Evolutionary conservation across 2,888 invertebrate genomes (phyloP).

Genomic region (Chironomus riparius): DNA sequence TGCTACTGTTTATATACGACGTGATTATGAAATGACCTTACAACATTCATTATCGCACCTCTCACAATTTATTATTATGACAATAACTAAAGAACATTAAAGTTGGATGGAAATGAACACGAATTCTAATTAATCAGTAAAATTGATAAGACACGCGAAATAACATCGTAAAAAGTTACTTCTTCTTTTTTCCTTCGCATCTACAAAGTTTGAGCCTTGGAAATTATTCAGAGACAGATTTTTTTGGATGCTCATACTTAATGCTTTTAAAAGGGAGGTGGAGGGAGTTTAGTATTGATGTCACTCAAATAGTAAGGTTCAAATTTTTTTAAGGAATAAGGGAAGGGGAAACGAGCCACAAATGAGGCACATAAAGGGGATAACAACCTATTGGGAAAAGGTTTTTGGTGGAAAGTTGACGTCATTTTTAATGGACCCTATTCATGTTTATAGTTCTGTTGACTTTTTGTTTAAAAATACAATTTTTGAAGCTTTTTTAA

Average conservation of each 20-base stretch:
- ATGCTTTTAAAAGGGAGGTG: neutral
- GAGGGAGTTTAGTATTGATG: too few relatives aligned
- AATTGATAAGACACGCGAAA: constrained; percentile 27
- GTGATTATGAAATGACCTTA: neutral
- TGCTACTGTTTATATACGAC: neutral
- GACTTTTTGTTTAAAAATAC: too few relatives aligned
- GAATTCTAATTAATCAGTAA: constrained; percentile 26
- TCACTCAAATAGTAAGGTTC: too few relatives aligned
- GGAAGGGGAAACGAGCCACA: too few relatives aligned
- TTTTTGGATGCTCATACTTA: neutral
- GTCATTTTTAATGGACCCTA: too few relatives aligned
- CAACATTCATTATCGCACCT: neutral
- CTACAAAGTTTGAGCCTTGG: neutral
- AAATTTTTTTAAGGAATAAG: too few relatives aligned
- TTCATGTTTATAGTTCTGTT: too few relatives aligned
- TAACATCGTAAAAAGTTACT: constrained; percentile 17
- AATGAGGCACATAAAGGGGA: too few relatives aligned
- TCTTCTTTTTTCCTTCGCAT: neutral
- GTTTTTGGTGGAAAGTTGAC: too few relatives aligned
- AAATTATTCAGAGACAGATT: neutral
- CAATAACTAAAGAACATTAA: neutral
- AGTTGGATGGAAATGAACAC: neutral
- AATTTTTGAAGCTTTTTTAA: too few relatives aligned
- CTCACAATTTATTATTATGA: neutral
- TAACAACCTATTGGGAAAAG: too few relatives aligned